Conservation (phyloP, 1,140 invertebrate genomes). For the Medauroidea extradentata region DNA sequence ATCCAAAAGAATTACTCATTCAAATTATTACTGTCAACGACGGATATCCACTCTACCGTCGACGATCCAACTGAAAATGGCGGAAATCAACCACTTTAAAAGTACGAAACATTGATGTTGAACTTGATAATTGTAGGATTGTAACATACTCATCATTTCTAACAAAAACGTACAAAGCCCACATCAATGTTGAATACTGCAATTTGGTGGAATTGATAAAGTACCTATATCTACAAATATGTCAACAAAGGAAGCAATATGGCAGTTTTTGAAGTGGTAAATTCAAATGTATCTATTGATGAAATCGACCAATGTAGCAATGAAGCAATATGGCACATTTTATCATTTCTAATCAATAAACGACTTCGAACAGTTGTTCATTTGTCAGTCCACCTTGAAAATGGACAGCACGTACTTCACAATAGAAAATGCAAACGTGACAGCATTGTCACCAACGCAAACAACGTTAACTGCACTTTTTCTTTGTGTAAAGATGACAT, state of each 20-base stretch:
- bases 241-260: constrained; percentile 43
- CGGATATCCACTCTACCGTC: constrained; percentile 42
- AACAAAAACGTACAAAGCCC: no score
- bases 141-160: constrained; percentile 40
- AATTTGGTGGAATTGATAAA: constrained; percentile 36
- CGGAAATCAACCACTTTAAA: constrained; percentile 9
- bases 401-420: constrained; percentile 35
- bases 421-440: constrained; percentile 20
- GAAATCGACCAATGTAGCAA: constrained; percentile 25
- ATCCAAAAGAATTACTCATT: constrained; percentile 28
- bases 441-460: constrained; percentile 9
- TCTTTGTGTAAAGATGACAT: constrained; percentile 26
- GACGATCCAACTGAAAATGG: constrained; percentile 25
- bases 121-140: constrained; percentile 39
- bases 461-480: constrained; percentile 39
- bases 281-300: constrained; percentile 5
- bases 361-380: constrained; percentile 9
- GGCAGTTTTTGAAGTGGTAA: constrained; percentile 33
- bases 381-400: constrained; percentile 30
- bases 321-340: constrained; percentile 41
- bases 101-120: constrained; percentile 8
- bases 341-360: constrained; percentile 13
- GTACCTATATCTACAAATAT: constrained; percentile 41
- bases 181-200: constrained; percentile 43
- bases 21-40: constrained; percentile 35